Conservation (phyloP, 2,888 invertebrate genomes). For the Drosophila lutescens region DNA sequence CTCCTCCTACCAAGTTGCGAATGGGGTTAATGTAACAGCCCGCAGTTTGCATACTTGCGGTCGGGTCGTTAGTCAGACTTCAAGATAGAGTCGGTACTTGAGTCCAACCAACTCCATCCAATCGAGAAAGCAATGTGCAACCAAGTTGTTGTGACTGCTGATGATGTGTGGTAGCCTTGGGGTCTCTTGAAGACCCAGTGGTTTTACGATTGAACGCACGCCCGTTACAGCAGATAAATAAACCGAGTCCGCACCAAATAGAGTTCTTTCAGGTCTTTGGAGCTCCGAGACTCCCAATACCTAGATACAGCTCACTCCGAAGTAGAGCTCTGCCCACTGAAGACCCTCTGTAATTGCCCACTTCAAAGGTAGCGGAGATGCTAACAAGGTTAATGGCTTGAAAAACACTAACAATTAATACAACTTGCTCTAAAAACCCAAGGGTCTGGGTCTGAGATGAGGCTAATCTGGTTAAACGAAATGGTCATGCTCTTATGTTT, state of each 20-base stretch:
- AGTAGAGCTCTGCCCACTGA: conserved; percentile 36
- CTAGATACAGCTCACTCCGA: conserved; percentile 12
- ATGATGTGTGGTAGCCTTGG: conserved; percentile 67
- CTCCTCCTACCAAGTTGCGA: conserved; percentile 26
- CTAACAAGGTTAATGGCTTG: conserved; percentile 69
- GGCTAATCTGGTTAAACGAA: conserved; percentile 1
- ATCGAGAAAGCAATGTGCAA: conserved; percentile 58
- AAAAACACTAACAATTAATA: conserved; percentile 28
- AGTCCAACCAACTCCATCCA: neutral
- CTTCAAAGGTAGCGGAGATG: conserved; percentile 26
- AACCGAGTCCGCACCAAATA: conserved; percentile 35
- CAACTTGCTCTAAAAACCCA: conserved; percentile 21
- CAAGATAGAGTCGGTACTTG: neutral
- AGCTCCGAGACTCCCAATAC: conserved; percentile 1
- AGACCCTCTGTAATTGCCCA: conserved; percentile 34
- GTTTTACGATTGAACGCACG: conserved; percentile 61
- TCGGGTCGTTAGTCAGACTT: conserved; percentile 46
- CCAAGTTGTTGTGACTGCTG: conserved; percentile 14
- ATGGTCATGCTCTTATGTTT: neutral
- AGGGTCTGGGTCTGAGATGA: conserved; percentile 4
- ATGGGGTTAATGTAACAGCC: conserved; percentile 76
- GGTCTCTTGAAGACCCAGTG: conserved; percentile 59
- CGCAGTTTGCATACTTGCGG: conserved; percentile 70
- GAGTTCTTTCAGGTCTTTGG: conserved; percentile 52
- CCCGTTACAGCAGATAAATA: conserved; percentile 62